A percentile compares a stretch with the other conserved stretches of the same genome.
phyloP scores from a whole-genome alignment of 92 coral and sea anemone genomes.

The Porites evermanni region DNA sequence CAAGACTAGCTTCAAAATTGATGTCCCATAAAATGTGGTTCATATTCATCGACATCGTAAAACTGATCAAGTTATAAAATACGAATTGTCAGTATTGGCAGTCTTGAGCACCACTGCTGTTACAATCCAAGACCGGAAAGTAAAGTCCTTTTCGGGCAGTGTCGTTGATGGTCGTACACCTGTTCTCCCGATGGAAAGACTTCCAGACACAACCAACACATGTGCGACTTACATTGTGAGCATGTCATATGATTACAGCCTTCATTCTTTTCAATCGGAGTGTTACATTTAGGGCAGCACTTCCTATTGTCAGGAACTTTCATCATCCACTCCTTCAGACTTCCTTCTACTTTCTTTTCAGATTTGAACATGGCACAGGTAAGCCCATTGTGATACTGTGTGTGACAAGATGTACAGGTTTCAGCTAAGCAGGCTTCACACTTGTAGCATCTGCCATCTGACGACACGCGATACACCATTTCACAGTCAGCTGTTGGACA shows the following conservation, averaged over 20 bases:
- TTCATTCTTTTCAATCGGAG: constrained; percentile 74
- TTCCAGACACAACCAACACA: constrained; percentile 86
- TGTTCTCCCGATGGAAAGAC: constrained; percentile 47
- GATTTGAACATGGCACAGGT: constrained; percentile 83
- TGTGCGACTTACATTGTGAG: constrained; percentile 65
- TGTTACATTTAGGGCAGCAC: constrained; percentile 77
- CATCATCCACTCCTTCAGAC: constrained; percentile 69
- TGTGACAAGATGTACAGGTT: constrained; percentile 83
- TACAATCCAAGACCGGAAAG: neutral
- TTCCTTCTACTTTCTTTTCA: constrained; percentile 46
- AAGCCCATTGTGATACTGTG: constrained; percentile 75
- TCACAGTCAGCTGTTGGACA: constrained; percentile 93
- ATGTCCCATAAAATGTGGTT: too few species aligned
- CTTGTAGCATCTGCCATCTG: constrained; percentile 65
- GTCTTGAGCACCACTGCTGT: too few species aligned
- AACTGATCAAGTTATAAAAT: too few species aligned
- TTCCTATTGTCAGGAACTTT: constrained; percentile 65
- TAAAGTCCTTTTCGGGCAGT: constrained; percentile 37
- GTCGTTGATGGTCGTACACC: constrained; percentile 70
- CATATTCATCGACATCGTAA: too few species aligned
- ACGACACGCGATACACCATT: constrained; percentile 84
- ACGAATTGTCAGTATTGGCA: too few species aligned
- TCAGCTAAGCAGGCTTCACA: constrained; percentile 76
- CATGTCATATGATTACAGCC: constrained; percentile 90
- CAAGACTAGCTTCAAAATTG: too few species aligned